Evolutionary conservation across 2,797 vertebrate genomes (phyloP).

Genomic region (Leucoraja ocellata): DNA sequence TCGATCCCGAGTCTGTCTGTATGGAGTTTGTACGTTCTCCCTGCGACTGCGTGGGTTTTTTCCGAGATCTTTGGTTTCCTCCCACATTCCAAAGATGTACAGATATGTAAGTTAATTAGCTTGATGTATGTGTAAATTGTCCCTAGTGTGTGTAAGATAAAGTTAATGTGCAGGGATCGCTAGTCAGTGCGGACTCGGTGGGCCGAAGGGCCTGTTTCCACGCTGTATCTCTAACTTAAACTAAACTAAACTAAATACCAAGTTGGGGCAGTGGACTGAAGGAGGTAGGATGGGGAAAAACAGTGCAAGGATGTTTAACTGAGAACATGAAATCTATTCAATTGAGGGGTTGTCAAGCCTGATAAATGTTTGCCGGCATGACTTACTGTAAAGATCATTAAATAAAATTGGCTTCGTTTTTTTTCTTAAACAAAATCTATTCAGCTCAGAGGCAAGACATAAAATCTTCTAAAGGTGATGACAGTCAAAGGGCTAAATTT

Average conservation of each 20-base stretch:
- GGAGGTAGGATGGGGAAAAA: neutral
- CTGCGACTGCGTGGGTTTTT: too few relatives aligned
- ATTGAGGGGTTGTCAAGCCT: neutral
- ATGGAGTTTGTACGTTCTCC: too few relatives aligned
- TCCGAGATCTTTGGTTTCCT: too few relatives aligned
- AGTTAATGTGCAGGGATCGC: too few relatives aligned
- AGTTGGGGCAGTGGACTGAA: neutral
- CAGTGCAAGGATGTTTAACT: neutral
- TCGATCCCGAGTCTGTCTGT: too few relatives aligned
- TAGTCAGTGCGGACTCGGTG: too few relatives aligned
- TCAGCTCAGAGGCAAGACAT: neutral
- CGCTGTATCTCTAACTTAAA: too few relatives aligned
- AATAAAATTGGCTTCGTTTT: neutral
- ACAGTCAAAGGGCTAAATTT: neutral
- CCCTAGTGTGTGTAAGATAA: too few relatives aligned
- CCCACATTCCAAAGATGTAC: too few relatives aligned
- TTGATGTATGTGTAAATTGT: too few relatives aligned
- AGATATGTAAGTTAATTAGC: too few relatives aligned
- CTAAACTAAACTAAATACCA: neutral
- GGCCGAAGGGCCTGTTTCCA: too few relatives aligned
- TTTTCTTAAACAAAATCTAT: neutral
- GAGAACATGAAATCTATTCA: neutral
- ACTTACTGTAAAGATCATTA: neutral
- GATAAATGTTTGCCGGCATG: neutral
- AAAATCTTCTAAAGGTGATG: neutral